Evolutionary conservation across 2,888 invertebrate species (phyloP), one percentile per base, ranked within the genome.

Genomic region (Tetanocera ferruginea): DNA sequence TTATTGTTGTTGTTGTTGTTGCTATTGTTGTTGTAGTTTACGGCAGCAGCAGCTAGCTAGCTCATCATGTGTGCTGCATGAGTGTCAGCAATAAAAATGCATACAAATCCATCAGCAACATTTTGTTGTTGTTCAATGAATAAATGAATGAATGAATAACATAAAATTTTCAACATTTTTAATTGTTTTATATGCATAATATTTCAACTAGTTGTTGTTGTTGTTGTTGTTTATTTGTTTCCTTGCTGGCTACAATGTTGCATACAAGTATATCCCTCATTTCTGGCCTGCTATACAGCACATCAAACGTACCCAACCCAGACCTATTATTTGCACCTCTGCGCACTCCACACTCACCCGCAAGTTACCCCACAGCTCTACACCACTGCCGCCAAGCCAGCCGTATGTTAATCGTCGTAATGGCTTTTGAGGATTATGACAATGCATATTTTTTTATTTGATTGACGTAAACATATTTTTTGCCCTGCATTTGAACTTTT

Each of bases 381-480:
- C 55, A 28, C 6, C 55, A 14, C 19, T 72, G 28, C 25, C n/a
- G n/a, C 60, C 14, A 67, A 57, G 52, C 64, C 60, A 57, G 52
- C 64, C 60, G 62, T 55, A 67, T 67, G 75, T 66, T 75, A 67
- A 75, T 74, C 73, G 76, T 31, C 60, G 78, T 74, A 79, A 79
- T 76, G 70, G 73, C 76, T 79, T 79, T 79, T 55, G 43, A 67
- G 80, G 80, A 83, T 84, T 85, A 86, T 86, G 86, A 86, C 86
- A 86, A 85, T 83, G 86, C 86, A 85, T 85, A 85, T 86, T 86
- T 43, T 43, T 86, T 84, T 83, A 85, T 86, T 86, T 86, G 86
- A 86, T 85, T 86, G 86, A 86, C 85, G 85, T 86, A 84, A 86
- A 86, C 86, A 86, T 85, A 85, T 85, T 85, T 66, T 70, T 74